Conservation (phyloP, 2,113 vertebrate genomes). For the Eidolon helvum region DNA sequence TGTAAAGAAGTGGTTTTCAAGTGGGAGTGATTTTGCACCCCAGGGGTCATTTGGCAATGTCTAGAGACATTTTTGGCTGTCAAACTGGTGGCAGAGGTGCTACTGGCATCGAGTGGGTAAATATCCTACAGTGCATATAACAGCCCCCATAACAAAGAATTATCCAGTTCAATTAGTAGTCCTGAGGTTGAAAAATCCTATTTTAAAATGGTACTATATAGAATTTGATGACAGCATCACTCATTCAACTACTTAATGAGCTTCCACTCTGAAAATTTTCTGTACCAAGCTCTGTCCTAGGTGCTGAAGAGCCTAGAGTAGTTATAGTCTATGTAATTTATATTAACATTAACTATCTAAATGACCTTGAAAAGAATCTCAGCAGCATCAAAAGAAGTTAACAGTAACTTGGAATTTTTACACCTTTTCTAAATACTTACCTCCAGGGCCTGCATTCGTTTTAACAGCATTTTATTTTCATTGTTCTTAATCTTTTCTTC, state of each 20-base stretch:
- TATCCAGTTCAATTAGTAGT: not conserved
- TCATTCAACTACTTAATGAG: not conserved
- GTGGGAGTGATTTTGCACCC: not conserved
- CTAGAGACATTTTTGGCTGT: not conserved
- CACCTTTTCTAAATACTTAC: constrained; percentile 77
- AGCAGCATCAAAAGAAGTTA: not conserved
- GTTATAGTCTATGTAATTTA: not conserved
- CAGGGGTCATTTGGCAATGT: not conserved
- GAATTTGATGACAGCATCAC: not conserved
- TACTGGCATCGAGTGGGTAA: not conserved
- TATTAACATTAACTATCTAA: not conserved
- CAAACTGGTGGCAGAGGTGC: not conserved
- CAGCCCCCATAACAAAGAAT: not conserved
- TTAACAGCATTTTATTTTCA: constrained; percentile 90
- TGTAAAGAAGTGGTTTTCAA: not conserved
- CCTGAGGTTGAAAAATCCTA: not conserved
- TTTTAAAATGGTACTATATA: not conserved
- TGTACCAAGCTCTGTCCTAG: not conserved
- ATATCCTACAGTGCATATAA: not conserved
- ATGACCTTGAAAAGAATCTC: not conserved
- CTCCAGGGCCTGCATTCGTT: constrained; percentile 95
- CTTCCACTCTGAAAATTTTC: not conserved
- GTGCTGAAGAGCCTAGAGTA: not conserved
- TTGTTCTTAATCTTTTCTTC: constrained; percentile 93
- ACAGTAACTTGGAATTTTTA: not conserved